Evolutionary conservation across 2,113 vertebrate genomes (phyloP).

Genomic region (Laticauda colubrina): DNA sequence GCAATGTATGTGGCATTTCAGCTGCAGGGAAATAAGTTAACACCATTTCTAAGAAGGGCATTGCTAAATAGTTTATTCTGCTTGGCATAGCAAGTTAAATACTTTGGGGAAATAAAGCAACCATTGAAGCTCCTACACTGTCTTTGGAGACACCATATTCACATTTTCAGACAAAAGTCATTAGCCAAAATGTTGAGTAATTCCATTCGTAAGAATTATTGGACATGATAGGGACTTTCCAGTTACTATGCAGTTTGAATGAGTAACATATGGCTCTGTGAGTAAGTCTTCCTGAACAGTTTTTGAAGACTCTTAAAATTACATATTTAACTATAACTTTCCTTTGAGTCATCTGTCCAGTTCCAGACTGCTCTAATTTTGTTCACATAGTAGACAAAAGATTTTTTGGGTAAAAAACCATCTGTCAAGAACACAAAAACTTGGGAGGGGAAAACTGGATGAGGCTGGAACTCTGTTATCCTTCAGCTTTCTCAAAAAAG

Average conservation of each 20-base stretch:
- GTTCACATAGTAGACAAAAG: slow-evolving; percentile 47
- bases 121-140: slow-evolving; percentile 13
- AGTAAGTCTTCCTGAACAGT: slow-evolving; percentile 38
- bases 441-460: slow-evolving; percentile 42
- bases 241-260: slow-evolving; percentile 12
- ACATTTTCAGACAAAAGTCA: slow-evolving; percentile 41
- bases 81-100: slow-evolving; percentile 43
- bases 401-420: slow-evolving; percentile 51
- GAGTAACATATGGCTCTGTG: slow-evolving; percentile 35
- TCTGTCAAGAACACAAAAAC: slow-evolving; percentile 54
- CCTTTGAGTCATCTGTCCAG: slow-evolving; percentile 51
- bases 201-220: slow-evolving; percentile 11
- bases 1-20: slow-evolving; percentile 53
- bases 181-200: slow-evolving; percentile 40
- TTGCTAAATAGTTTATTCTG: slow-evolving; percentile 33
- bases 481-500: background rate
- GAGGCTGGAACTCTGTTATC: slow-evolving; percentile 28
- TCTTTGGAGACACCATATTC: slow-evolving; percentile 18
- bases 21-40: slow-evolving; percentile 51
- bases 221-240: slow-evolving; percentile 29
- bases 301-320: slow-evolving; percentile 39
- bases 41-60: slow-evolving; percentile 25
- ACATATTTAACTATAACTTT: slow-evolving; percentile 52
- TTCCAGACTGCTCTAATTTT: slow-evolving; percentile 49
- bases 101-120: slow-evolving; percentile 43